Conservation (phyloP, 2,888 invertebrate genomes). For the Phlogophora meticulosa region DNA sequence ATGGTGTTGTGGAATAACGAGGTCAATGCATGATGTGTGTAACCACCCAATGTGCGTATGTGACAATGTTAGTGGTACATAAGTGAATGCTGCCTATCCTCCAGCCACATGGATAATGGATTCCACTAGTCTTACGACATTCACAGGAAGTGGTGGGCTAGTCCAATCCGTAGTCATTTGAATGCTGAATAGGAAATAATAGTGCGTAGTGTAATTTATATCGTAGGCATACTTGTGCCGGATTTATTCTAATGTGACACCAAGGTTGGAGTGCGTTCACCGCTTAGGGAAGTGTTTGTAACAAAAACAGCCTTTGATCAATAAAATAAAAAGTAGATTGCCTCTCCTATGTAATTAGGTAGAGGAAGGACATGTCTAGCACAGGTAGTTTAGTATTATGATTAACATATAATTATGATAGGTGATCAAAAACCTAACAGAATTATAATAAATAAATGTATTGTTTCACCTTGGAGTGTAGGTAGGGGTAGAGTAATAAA, state of each 20-base stretch:
- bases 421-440: slow-evolving; percentile 12
- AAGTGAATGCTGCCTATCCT: slow-evolving; percentile 31
- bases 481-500: background rate
- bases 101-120: slow-evolving; percentile 32
- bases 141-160: slow-evolving; percentile 46
- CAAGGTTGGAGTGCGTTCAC: slow-evolving; percentile 71
- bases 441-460: slow-evolving; percentile 23
- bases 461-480: slow-evolving; percentile 37
- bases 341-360: slow-evolving; percentile 34
- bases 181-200: slow-evolving; percentile 37
- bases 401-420: slow-evolving; percentile 10
- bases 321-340: slow-evolving; percentile 43
- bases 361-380: slow-evolving; percentile 33
- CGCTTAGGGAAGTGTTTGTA: slow-evolving; percentile 57
- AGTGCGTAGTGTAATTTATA: slow-evolving; percentile 42
- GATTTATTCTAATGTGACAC: slow-evolving; percentile 55
- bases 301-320: slow-evolving; percentile 41
- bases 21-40: slow-evolving; percentile 13
- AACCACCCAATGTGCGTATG: slow-evolving; percentile 1
- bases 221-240: slow-evolving; percentile 35
- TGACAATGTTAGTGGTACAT: slow-evolving; percentile 20
- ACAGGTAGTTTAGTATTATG: background rate
- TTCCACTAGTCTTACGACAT: slow-evolving; percentile 50
- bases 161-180: slow-evolving; percentile 26
- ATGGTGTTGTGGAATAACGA: slow-evolving; percentile 10